A percentile compares a stretch with the other conserved stretches of the same genome.
phyloP scores from a whole-genome alignment of 2,888 invertebrate genomes.

The Thalpophila matura region DNA sequence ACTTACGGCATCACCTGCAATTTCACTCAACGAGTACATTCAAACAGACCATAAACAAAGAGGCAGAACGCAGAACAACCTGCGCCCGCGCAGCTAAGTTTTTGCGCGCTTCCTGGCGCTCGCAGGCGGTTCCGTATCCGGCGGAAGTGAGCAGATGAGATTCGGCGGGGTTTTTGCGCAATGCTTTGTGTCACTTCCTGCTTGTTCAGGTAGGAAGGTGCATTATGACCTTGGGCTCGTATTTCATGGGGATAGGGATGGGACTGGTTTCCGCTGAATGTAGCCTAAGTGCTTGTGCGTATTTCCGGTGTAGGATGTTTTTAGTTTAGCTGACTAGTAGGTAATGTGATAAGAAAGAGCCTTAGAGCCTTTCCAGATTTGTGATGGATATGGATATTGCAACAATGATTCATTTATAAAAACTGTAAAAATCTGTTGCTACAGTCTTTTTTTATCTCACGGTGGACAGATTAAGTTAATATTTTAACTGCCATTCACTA shows the following conservation, averaged over 20 bases:
- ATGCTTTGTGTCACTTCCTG: conserved; percentile 79
- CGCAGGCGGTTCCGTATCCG: conserved; percentile 87
- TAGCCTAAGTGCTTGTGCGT: conserved; percentile 46
- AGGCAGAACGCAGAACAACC: conserved; percentile 68
- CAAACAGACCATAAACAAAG: conserved; percentile 58
- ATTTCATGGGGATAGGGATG: conserved; percentile 75
- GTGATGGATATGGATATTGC: no score
- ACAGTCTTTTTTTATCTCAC: no score
- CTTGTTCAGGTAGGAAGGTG: conserved; percentile 84
- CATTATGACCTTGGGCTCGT: conserved; percentile 84
- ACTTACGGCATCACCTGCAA: conserved; percentile 60
- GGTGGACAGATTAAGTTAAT: no score
- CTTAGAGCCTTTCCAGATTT: background rate
- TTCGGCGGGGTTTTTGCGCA: conserved; percentile 79
- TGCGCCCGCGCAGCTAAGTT: conserved; percentile 69
- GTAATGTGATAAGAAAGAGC: background rate
- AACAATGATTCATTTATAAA: no score
- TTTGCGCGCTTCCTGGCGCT: conserved; percentile 64
- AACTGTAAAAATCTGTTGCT: no score
- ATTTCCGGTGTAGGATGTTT: conserved; percentile 49
- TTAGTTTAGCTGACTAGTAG: conserved; percentile 16
- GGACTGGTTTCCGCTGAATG: conserved; percentile 66
- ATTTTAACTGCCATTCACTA: no score
- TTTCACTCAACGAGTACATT: conserved; percentile 54
- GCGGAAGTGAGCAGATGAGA: conserved; percentile 85